Percentiles rank a stretch among this genome's conserved stretches.
Conservation (phyloP, 2,113 vertebrate genomes). For the Anhinga rufa region DNA sequence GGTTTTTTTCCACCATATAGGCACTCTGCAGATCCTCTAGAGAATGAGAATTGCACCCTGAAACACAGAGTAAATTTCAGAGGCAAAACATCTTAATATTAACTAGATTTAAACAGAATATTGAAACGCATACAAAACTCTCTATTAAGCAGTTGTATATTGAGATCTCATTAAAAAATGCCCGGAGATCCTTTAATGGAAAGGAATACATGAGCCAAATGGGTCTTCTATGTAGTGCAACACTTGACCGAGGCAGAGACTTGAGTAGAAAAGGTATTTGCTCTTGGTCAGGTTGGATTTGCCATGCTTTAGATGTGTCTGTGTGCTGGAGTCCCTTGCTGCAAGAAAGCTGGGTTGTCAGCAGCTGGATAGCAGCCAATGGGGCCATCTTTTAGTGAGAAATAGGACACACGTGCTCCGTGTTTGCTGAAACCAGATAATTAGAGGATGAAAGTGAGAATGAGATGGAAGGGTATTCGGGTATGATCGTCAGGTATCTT, state of each 20-base stretch:
- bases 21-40: neutral
- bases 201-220: neutral
- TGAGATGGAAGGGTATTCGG: neutral
- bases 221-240: neutral
- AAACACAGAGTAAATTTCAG: neutral
- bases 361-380: neutral
- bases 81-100: neutral
- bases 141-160: neutral
- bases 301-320: neutral
- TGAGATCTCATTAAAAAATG: neutral
- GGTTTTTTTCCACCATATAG: neutral
- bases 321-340: neutral
- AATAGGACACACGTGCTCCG: accelerated
- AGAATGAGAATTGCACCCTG: neutral
- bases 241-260: neutral
- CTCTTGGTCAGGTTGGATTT: neutral
- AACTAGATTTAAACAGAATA: neutral
- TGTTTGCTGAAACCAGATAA: neutral
- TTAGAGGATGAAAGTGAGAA: neutral
- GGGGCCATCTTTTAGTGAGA: neutral
- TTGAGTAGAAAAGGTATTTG: neutral
- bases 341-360: neutral
- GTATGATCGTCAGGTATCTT: neutral
- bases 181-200: neutral
- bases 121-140: neutral